These are phyloP conservation scores for Phorcus lineatus DNA, from an alignment of 2,888 invertebrate species.

Conservation along the genomic window DNA sequence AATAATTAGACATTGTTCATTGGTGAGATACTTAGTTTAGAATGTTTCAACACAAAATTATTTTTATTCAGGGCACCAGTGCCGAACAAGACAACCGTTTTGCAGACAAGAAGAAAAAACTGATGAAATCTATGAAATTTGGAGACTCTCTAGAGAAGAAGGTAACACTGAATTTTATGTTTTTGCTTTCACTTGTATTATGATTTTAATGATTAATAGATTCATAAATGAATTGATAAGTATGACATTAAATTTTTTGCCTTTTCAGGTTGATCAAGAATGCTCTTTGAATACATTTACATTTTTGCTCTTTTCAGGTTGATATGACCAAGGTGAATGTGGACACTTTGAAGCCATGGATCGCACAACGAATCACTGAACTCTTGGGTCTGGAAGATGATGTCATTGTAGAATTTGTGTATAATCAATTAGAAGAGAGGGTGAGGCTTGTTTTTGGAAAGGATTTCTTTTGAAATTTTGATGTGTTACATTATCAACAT, in stretches of 20 bases:
- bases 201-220: no score
- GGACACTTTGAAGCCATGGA: constrained; percentile 99
- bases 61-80: constrained; percentile 89
- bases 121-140: constrained; percentile 99
- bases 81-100: constrained; percentile 99
- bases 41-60: not conserved
- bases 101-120: constrained; percentile 99
- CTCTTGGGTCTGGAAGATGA: constrained; percentile 98
- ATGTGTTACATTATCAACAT: not conserved
- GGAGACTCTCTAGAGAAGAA: constrained; percentile 94
- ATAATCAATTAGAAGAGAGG: constrained; percentile 91
- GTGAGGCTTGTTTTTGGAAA: constrained; percentile 45
- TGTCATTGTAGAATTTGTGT: constrained; percentile 98
- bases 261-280: no score
- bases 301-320: constrained; percentile 80
- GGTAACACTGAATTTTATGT: constrained; percentile 78
- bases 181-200: no score
- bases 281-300: no score
- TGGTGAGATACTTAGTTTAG: no score
- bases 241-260: no score
- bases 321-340: constrained; percentile 99
- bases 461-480: not conserved
- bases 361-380: constrained; percentile 95
- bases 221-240: no score
- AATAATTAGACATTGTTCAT: no score